Percentiles rank a stretch among this genome's conserved stretches.
Conservation (phyloP, 2,888 invertebrate species). For the Andrena dorsata region DNA sequence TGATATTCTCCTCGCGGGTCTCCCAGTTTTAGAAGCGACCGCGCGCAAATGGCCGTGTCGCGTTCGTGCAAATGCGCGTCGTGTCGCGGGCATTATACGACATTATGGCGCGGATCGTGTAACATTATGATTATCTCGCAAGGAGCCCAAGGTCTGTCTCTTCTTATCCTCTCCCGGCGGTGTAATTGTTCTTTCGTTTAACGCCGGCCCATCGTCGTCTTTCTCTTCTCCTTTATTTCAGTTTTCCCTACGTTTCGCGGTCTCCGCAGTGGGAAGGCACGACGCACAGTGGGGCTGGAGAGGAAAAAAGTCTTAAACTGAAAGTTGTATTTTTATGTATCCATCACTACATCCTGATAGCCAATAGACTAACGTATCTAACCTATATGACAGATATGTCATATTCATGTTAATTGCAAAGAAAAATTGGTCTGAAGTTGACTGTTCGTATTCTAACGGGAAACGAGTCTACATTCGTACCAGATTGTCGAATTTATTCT, state of each 20-base stretch:
- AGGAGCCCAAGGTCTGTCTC: constrained; percentile 83
- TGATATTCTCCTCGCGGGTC: constrained; percentile 22
- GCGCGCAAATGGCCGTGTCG: constrained; percentile 63
- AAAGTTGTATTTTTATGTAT: too few species aligned
- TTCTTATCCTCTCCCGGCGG: constrained; percentile 73
- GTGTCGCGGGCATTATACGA: constrained; percentile 80
- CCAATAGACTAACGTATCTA: too few species aligned
- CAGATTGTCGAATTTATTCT: too few species aligned
- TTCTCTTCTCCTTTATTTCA: constrained; percentile 20
- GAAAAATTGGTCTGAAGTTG: too few species aligned
- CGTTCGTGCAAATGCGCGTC: constrained; percentile 78
- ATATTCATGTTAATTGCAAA: too few species aligned
- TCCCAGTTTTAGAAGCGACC: constrained; percentile 53
- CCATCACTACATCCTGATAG: too few species aligned
- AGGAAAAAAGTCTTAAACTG: too few species aligned
- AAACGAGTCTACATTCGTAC: too few species aligned
- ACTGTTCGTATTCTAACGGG: too few species aligned
- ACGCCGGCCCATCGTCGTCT: constrained; percentile 45
- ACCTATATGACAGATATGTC: too few species aligned
- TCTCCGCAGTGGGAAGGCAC: neutral
- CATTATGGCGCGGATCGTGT: constrained; percentile 82
- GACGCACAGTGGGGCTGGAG: too few species aligned
- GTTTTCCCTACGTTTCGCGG: neutral
- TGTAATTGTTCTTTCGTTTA: constrained; percentile 79
- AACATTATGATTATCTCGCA: constrained; percentile 83